Percentiles rank a stretch among this genome's conserved stretches.
phyloP scores from a whole-genome alignment of 2,888 invertebrate genomes.

The Oligia strigilis region DNA sequence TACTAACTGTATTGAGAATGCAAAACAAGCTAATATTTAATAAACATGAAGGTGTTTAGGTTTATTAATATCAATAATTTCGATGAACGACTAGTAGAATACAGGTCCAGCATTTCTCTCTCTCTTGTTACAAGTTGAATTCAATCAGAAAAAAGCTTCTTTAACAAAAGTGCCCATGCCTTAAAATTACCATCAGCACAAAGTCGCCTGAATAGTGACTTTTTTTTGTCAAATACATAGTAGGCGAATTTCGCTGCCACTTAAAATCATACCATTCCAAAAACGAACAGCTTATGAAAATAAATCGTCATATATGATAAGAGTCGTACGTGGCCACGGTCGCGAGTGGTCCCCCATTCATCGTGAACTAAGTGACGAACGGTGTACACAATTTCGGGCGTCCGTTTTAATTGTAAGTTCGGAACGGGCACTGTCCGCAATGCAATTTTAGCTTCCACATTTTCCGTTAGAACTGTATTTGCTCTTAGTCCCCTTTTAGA shows the following conservation, averaged over 20 bases:
- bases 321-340: slow-evolving; percentile 13
- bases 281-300: slow-evolving; percentile 39
- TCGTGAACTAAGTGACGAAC: slow-evolving; percentile 87
- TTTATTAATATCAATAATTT: not conserved
- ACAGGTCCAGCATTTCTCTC: not conserved
- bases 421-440: slow-evolving; percentile 77
- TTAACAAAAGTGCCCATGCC: no score
- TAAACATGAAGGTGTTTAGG: not conserved
- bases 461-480: slow-evolving; percentile 71
- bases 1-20: slow-evolving; percentile 14
- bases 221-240: not conserved
- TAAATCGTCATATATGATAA: slow-evolving; percentile 48
- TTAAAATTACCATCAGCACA: not conserved
- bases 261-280: slow-evolving; percentile 10
- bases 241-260: not conserved
- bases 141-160: not conserved
- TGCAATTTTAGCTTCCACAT: slow-evolving; percentile 84
- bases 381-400: slow-evolving; percentile 89
- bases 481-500: slow-evolving; percentile 60
- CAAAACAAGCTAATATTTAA: not conserved
- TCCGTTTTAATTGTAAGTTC: slow-evolving; percentile 91
- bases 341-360: slow-evolving; percentile 53
- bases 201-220: not conserved
- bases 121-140: slow-evolving; percentile 9
- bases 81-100: not conserved